Percentiles rank a stretch among this genome's conserved stretches.
Conservation (phyloP, 2,797 vertebrate genomes). For the Galagoides demidoff region DNA sequence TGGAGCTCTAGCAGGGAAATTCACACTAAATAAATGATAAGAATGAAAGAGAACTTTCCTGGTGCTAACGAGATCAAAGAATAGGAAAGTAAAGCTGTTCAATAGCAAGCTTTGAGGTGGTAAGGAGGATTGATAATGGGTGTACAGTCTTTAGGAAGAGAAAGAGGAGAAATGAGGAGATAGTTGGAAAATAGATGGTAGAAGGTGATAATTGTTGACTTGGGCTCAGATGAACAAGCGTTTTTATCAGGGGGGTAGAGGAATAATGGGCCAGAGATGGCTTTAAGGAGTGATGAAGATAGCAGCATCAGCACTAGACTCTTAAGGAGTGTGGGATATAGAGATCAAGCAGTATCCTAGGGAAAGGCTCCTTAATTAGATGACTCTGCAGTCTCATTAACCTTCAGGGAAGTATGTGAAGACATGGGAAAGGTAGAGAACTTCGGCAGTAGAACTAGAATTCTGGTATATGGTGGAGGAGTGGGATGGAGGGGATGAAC, state of each 20-base stretch:
- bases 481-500: neutral
- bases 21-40: neutral
- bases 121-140: neutral
- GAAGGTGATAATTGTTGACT: neutral
- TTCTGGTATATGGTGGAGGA: neutral
- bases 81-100: neutral
- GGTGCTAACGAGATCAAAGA: neutral
- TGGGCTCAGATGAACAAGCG: neutral
- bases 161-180: neutral
- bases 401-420: neutral
- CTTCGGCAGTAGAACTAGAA: neutral
- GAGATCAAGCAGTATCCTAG: neutral
- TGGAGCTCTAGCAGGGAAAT: conserved; percentile 1
- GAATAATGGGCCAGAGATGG: neutral
- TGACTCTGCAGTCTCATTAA: neutral
- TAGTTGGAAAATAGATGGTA: neutral
- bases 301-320: neutral
- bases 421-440: neutral
- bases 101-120: conserved; percentile 9
- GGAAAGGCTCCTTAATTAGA: neutral
- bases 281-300: neutral
- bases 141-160: neutral
- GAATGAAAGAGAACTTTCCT: neutral
- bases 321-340: neutral
- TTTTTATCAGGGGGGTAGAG: neutral